Conservation (phyloP, 2,797 vertebrate species). For the Pogonophryne albipinna region DNA sequence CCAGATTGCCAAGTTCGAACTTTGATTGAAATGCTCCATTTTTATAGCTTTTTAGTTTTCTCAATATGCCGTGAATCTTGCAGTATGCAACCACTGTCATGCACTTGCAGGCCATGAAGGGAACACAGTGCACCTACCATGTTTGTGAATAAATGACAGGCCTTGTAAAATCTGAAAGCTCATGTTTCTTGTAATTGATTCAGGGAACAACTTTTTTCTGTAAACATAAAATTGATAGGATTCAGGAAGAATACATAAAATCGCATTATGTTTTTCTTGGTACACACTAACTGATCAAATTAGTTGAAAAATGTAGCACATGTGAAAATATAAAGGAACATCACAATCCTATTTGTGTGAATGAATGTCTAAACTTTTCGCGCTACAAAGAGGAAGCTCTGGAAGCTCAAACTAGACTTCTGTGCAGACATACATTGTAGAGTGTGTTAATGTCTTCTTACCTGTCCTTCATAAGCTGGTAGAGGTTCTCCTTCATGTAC, state of each 20-base stretch:
- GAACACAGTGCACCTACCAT: constrained; percentile 89
- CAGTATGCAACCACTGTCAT: constrained; percentile 50
- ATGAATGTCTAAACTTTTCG: no score
- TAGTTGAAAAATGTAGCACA: neutral
- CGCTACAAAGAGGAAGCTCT: neutral
- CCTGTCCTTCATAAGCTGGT: constrained; percentile 99
- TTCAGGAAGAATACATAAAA: constrained; percentile 36
- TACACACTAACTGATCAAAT: neutral
- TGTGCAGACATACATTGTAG: neutral
- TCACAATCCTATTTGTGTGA: neutral
- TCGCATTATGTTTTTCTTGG: constrained; percentile 2
- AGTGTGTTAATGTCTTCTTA: constrained; percentile 67
- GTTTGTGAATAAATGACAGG: constrained; percentile 98
- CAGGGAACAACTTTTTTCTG: constrained; percentile 98
- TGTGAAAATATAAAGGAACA: neutral
- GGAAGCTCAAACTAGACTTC: neutral
- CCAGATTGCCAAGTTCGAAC: neutral
- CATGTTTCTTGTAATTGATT: constrained; percentile 99
- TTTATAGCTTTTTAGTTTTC: neutral
- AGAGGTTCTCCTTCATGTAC: constrained; percentile 99
- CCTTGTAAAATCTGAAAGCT: constrained; percentile 99
- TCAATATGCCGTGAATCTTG: constrained; percentile 62
- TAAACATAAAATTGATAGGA: constrained; percentile 84
- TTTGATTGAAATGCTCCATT: neutral
- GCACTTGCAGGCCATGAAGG: constrained; percentile 14